A percentile compares a stretch with the other conserved stretches of the same genome.
These are phyloP conservation scores for Deilephila elpenor DNA, from an alignment of 2,888 invertebrate genomes.

Conservation along the genomic window DNA sequence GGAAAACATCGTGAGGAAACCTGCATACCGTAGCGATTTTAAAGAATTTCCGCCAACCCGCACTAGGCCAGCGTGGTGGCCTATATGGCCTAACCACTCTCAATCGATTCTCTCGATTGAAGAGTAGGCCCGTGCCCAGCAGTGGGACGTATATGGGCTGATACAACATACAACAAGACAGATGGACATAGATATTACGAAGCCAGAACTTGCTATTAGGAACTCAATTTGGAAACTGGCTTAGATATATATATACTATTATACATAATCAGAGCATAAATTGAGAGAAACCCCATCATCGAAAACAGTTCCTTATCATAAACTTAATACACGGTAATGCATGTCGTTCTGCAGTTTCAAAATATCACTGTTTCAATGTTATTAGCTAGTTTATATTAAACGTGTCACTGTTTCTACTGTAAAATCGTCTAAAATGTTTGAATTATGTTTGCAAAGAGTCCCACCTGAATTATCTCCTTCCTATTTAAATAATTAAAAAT, in stretches of 20 bases:
- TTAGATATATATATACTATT: neutral
- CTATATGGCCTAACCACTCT: no score
- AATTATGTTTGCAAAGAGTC: neutral
- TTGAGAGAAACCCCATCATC: neutral
- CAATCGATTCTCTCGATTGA: no score
- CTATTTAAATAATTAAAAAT: neutral
- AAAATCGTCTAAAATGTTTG: neutral
- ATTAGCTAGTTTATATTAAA: neutral
- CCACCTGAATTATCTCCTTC: conserved; percentile 14
- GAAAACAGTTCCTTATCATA: conserved; percentile 1
- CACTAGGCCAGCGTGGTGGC: no score
- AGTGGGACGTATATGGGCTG: no score
- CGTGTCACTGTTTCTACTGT: neutral
- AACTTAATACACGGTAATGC: neutral
- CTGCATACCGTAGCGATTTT: no score
- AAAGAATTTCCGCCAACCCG: no score
- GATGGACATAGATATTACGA: no score
- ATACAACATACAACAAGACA: no score
- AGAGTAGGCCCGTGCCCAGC: no score
- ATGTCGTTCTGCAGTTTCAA: neutral
- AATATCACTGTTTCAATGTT: neutral
- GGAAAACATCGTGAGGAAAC: no score
- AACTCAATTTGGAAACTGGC: neutral
- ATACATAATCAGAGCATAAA: neutral
- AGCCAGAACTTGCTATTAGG: no score